phyloP scores from a whole-genome alignment of 1,140 invertebrate genomes.

The Drosophila murphyi region DNA sequence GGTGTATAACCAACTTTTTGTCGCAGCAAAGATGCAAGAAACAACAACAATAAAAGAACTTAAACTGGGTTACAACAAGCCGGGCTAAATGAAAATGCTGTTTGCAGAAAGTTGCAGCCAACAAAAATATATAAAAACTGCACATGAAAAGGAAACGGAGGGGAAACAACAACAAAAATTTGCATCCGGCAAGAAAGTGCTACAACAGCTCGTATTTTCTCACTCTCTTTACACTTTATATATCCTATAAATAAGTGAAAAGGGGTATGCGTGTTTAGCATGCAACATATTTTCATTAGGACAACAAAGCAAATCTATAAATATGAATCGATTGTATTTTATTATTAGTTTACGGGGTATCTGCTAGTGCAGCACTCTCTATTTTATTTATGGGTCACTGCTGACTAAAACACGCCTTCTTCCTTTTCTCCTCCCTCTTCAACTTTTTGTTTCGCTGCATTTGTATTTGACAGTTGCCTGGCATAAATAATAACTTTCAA shows the following conservation, averaged over 20 bases:
- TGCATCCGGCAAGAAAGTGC: constrained; percentile 24
- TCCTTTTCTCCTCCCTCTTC: constrained; percentile 3
- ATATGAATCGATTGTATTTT: too few relatives aligned
- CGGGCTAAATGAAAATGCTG: constrained; percentile 76
- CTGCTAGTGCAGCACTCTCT: not conserved
- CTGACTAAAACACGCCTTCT: constrained; percentile 8
- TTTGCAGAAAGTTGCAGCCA: constrained; percentile 61
- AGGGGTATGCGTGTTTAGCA: too few relatives aligned
- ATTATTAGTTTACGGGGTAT: not conserved
- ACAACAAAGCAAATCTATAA: too few relatives aligned
- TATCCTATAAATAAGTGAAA: too few relatives aligned
- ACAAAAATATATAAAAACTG: constrained; percentile 34
- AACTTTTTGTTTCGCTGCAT: constrained; percentile 18
- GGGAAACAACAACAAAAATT: constrained; percentile 35
- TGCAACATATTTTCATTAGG: too few relatives aligned
- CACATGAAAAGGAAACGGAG: constrained; percentile 48
- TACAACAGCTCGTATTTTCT: constrained; percentile 17
- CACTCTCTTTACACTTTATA: too few relatives aligned
- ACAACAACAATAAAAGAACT: not conserved
- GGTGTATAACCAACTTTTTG: constrained; percentile 38
- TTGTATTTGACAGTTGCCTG: constrained; percentile 41
- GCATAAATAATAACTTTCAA: constrained; percentile 78
- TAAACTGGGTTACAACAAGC: constrained; percentile 72
- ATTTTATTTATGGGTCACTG: constrained; percentile 26
- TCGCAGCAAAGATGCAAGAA: constrained; percentile 36